Evolutionary conservation across 2,888 invertebrate species (phyloP).

Genomic region (Notodonta dromedarius): DNA sequence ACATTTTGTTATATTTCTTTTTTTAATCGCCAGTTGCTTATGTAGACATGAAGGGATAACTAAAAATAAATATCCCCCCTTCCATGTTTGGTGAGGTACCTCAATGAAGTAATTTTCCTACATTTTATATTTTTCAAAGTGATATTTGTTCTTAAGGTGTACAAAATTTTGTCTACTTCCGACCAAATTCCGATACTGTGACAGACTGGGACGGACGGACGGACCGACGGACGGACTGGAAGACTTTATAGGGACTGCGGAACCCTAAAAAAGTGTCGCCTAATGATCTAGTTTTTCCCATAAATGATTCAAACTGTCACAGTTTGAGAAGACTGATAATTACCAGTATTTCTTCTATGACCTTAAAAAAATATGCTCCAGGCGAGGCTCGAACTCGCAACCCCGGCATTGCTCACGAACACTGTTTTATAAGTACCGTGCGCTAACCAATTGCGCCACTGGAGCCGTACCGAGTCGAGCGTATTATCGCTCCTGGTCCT

Average conservation of each 20-base stretch:
- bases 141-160: too few relatives aligned
- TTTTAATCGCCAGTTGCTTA: too few relatives aligned
- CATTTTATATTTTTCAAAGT: too few relatives aligned
- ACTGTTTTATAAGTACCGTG: constrained; percentile 99
- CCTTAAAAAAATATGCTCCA: constrained; percentile 35
- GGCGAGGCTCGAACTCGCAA: constrained; percentile 46
- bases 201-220: constrained; percentile 6
- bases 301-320: constrained; percentile 73
- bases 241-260: too few relatives aligned
- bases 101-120: too few relatives aligned
- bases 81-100: too few relatives aligned
- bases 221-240: constrained; percentile 40
- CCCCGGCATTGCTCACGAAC: constrained; percentile 61
- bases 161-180: too few relatives aligned
- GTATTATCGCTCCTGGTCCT: background rate
- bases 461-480: constrained; percentile 84
- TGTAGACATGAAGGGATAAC: too few relatives aligned
- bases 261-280: constrained; percentile 45
- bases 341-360: too few relatives aligned
- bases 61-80: too few relatives aligned
- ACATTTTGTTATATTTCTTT: too few relatives aligned
- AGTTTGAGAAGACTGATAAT: background rate
- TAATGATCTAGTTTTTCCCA: constrained; percentile 57
- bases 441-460: constrained; percentile 99
- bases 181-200: too few relatives aligned